Conservation (phyloP, 2,888 invertebrate species). For the Polyommatus icarus region DNA sequence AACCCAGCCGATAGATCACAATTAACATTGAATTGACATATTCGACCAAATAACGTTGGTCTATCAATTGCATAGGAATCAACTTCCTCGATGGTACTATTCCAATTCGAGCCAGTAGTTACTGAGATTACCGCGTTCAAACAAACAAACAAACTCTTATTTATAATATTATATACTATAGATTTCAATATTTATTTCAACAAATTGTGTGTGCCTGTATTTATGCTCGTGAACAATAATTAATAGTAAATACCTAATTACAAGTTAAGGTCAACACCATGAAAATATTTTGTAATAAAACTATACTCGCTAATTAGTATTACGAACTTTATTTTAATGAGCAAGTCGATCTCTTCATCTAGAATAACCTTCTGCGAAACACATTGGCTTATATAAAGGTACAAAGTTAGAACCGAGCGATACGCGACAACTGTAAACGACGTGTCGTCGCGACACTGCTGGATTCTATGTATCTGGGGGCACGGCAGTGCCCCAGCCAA, state of each 20-base stretch:
- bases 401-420: too few species aligned
- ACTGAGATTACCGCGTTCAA: background rate
- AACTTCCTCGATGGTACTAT: too few species aligned
- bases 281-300: background rate
- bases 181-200: background rate
- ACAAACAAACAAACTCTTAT: background rate
- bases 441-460: too few species aligned
- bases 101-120: background rate
- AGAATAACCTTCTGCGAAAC: background rate
- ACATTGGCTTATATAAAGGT: background rate
- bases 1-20: too few species aligned
- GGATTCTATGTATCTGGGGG: too few species aligned
- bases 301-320: background rate
- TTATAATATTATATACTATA: too few species aligned
- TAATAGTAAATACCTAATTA: conserved; percentile 5
- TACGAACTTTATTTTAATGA: background rate
- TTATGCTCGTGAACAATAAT: background rate
- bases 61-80: too few species aligned
- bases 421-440: too few species aligned
- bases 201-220: background rate
- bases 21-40: too few species aligned
- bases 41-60: too few species aligned
- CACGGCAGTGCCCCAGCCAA: too few species aligned
- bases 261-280: background rate
- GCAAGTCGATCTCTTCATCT: conserved; percentile 2